Base-by-base conservation (phyloP, 2,113 vertebrate genomes). In the Oceanodroma tethys region DNA sequence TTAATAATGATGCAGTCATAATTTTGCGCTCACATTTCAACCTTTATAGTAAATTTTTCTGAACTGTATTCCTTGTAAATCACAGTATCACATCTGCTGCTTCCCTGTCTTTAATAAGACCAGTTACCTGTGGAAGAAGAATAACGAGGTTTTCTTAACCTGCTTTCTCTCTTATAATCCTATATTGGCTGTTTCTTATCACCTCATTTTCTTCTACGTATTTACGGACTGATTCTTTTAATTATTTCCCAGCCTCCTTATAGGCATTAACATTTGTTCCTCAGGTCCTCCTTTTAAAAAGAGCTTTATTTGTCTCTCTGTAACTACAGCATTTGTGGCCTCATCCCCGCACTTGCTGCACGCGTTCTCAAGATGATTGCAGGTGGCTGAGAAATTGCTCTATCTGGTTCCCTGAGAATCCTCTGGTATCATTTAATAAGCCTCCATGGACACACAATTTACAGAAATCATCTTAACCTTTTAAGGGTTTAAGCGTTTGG, bases 341-440 rank as follows among this genome's bases (percentile, higher is more conserved):
- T 62, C n/a, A 5, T 52, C 32, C 50, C 79, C 0, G 1, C 30
- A 3, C 29, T 48, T 9, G 56, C 71, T 21, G 50, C 3, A 1
- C 6, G 1, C 1, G 1, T 48, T 58, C 86, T n/a, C 10, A 2
- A 4, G 66, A 4, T 17, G 66, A 8, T 5, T 25, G 21, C 52
- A 16, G 42, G 45, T 36, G 53, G 30, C 53, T 27, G 45, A 53
- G 52, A 26, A 19, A 9, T 25, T 10, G 47, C 63, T 68, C 40
- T 18, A 5, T 9, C 63, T 27, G 3, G 22, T 5, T 36, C 60
- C 36, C 30, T 2, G n/a, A 6, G 60, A 13, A 30, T 17, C 42
- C 48, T 36, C 53, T 2, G 2, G 16, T 12, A 18, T 8, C n/a
- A 3, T 48, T 55, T 68, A 21, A 67, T 6, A 26, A 73, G 3